phyloP scores from a whole-genome alignment of 2,113 vertebrate species.

The Melozone crissalis region DNA sequence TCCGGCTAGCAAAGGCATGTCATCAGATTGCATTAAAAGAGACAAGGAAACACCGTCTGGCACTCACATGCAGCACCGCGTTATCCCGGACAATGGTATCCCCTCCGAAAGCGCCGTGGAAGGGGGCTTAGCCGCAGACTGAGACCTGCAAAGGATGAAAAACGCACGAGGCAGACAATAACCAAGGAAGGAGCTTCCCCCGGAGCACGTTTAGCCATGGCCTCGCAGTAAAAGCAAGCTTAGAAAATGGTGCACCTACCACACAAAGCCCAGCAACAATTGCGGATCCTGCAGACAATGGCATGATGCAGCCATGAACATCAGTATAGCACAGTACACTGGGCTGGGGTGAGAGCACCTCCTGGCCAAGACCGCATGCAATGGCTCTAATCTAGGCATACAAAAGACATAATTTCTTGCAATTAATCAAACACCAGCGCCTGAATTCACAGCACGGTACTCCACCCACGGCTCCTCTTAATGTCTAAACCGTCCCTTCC shows the following conservation, averaged over 20 bases:
- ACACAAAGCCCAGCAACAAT: slow-evolving; percentile 57
- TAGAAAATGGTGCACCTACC: slow-evolving; percentile 69
- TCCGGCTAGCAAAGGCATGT: slow-evolving; percentile 7
- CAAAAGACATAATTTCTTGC: slow-evolving; percentile 47
- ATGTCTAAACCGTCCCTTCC: slow-evolving; percentile 18
- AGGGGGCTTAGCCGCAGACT: slow-evolving; percentile 10
- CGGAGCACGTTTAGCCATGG: background rate
- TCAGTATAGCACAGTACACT: background rate
- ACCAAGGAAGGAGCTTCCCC: background rate
- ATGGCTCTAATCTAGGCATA: slow-evolving; percentile 4
- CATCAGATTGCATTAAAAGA: background rate
- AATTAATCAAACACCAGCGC: slow-evolving; percentile 36
- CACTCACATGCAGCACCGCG: slow-evolving; percentile 9
- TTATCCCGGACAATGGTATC: background rate
- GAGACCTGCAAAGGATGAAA: slow-evolving; percentile 9
- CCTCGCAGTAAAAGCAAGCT: slow-evolving; percentile 29
- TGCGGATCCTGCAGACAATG: slow-evolving; percentile 65
- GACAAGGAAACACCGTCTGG: background rate
- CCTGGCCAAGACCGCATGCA: slow-evolving; percentile 28
- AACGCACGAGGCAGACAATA: slow-evolving; percentile 13
- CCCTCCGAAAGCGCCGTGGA: background rate
- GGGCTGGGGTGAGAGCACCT: slow-evolving; percentile 28
- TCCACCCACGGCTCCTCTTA: slow-evolving; percentile 55
- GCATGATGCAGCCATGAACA: slow-evolving; percentile 38
- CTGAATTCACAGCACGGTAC: slow-evolving; percentile 40